phyloP scores from a whole-genome alignment of 2,888 invertebrate genomes.

The Cantharis lateralis region DNA sequence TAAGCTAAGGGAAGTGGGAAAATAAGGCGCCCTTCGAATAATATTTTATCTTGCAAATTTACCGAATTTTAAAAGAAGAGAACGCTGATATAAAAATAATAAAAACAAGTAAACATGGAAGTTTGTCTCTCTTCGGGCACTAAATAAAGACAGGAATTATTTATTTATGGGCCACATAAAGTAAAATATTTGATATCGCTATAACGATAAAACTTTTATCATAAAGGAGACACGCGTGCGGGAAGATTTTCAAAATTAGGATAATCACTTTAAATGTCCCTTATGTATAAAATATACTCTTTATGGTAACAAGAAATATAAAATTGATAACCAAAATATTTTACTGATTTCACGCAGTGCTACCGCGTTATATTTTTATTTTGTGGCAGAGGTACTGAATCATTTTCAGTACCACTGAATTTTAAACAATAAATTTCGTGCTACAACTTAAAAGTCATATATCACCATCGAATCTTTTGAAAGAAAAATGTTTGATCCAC shows the following conservation, averaged over 20 bases:
- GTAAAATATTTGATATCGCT: background rate
- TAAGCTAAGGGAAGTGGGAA: background rate
- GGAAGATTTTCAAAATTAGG: background rate
- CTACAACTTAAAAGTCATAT: background rate
- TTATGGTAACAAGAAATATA: background rate
- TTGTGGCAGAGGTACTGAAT: background rate
- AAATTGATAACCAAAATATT: background rate
- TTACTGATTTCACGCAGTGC: background rate
- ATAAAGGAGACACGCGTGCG: background rate
- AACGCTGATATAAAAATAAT: background rate
- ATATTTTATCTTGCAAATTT: background rate
- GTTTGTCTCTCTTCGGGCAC: background rate
- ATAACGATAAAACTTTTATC: background rate
- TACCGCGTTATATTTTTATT: background rate
- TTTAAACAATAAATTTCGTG: background rate
- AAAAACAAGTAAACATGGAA: background rate
- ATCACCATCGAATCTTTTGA: background rate
- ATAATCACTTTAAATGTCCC: background rate
- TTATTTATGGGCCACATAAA: background rate
- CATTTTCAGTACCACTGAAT: background rate
- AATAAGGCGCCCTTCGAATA: background rate
- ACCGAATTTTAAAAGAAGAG: background rate
- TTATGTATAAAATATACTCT: background rate
- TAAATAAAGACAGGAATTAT: background rate
- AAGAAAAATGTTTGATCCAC: background rate